Evolutionary conservation across 35 echinoderm and acorn worm species (phyloP), one percentile per base, ranked within the genome.

Genomic region (Hemicentrotus pulcherrimus): DNA sequence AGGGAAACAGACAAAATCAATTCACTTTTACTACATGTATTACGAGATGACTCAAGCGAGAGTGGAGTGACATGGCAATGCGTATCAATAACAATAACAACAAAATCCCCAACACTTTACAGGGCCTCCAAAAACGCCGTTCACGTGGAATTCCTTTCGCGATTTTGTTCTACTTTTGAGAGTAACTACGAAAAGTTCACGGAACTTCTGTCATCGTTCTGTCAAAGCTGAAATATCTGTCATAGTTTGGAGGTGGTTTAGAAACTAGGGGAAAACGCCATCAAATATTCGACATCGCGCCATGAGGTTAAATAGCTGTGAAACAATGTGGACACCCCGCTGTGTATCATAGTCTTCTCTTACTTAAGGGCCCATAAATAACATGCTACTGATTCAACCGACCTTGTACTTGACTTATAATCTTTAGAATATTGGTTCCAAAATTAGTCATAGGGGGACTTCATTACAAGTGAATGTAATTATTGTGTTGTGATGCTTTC

Each of bases 161-260:
- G 24, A 71, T 78, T 78, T 78, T 78, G 65, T 7, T 78, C 22
- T 78, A 78, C 28, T 78, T n/a, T 16, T n/a, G 22, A 78, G 65
- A 78, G 22, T 78, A 5, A n/a, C 65, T 28, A 28, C 19, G 28
- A 78, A 78, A 78, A 78, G 18, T 78, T 28, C 65, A 78, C 65
- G 65, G 7, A n/a, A 24, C 65, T 78, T 78, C 65, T 78, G 65
- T 78, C 65, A 78, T 78, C 65, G 28, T 6, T n/a, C 65, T 28
- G 65, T 78, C 65, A 78, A 78, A 78, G 19, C 65, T 78, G 65
- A 78, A 78, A 78, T 78, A 22, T 78, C 65, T 78, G 65, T 78
- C 65, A 78, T 24, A 78, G 2, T 78, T 78, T 78, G 22, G 65
- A 7, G 65, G 65, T 78, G 65, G 65, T 78, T 78, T 78, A 78